Base-by-base conservation (phyloP, 2,888 invertebrate genomes). In the Eurois occulta region DNA sequence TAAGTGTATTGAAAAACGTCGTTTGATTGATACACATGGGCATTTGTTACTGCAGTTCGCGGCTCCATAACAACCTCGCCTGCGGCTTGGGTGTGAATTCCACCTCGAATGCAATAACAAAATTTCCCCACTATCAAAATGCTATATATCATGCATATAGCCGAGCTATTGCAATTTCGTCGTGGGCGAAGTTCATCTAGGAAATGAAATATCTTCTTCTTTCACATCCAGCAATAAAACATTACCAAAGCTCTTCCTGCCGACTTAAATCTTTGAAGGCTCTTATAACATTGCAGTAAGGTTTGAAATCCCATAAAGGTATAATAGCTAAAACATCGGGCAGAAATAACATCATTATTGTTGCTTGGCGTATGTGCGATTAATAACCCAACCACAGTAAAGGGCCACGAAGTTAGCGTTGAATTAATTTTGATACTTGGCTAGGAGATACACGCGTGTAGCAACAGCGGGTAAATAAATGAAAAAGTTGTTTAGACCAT, bases 371-470 rank as follows among this genome's bases (percentile, higher is more conserved):
- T 72, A 72, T 77, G 64, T 76, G 52, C 60, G 70, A 81, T 85
- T 84, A 84, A 84, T 84, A 81, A 81, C 32, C 77, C 46, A 72
- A 75, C 77, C 48, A 64, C 32, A 64, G n/a, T 46, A 52, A 38
- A 18, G 35, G 81, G 81, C 75, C 69, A 77, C 7, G 8, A 74
- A 77, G 70, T 35, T 18, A 35, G 77, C 41, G 41, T 41, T 3
- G n/a, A 3, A 24, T 58, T 16, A 58, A 55, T 55, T 13, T 55
- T 13, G 13, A 2, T 16, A 28, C 28, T 55, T 28, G n/a, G 13
- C 6, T 28, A 58, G 2, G 13, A 28, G 58, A 1, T 28, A n/a
- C n/a, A n/a, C n/a, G n/a, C 55, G 21, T 2, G 8, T 7, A 52
- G 10, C 3, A 4, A 55, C n/a, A 55, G n/a, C 11, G n/a, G 46